Evolutionary conservation across 2,113 vertebrate genomes (phyloP).

Genomic region (Neodon shergylaensis): DNA sequence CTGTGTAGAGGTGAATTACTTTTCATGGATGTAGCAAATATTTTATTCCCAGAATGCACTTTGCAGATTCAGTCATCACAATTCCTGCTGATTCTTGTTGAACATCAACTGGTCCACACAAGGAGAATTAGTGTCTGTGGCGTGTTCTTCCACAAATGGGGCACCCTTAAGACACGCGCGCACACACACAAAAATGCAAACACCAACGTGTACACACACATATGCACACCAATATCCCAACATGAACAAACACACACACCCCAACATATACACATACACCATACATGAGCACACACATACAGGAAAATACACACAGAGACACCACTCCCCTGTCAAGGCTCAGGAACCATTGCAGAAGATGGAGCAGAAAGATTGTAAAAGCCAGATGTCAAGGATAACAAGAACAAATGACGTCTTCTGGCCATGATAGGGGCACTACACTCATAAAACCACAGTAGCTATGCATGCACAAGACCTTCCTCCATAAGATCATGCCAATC

Average conservation of each 20-base stretch:
- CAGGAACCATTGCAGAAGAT: background rate
- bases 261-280: too few relatives aligned
- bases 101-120: background rate
- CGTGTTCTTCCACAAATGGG: background rate
- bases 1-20: background rate
- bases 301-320: background rate
- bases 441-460: too few relatives aligned
- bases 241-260: too few relatives aligned
- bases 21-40: background rate
- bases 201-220: too few relatives aligned
- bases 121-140: background rate
- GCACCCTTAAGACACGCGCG: too few relatives aligned
- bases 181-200: background rate
- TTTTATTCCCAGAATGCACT: conserved; percentile 19
- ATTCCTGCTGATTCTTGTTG: background rate
- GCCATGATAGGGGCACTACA: background rate
- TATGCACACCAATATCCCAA: too few relatives aligned
- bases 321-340: background rate
- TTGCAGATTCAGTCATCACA: background rate
- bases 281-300: too few relatives aligned
- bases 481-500: background rate
- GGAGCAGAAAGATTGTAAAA: background rate
- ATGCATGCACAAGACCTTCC: background rate
- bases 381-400: background rate
- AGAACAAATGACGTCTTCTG: background rate